Percentiles rank a stretch among this genome's conserved stretches.
Conservation (phyloP, 2,888 invertebrate species). For the Caenorhabditis parvicauda region DNA sequence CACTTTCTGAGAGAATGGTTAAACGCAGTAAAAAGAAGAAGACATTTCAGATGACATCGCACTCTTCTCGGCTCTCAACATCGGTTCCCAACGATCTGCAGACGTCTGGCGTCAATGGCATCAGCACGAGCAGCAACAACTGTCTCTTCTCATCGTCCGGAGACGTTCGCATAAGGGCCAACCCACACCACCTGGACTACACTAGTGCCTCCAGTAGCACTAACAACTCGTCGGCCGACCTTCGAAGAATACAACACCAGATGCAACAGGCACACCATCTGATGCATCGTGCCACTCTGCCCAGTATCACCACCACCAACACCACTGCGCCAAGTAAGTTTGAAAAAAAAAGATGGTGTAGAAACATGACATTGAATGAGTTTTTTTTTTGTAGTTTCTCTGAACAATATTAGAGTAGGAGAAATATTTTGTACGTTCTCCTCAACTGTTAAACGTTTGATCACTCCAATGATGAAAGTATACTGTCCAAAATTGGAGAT, state of each 20-base stretch:
- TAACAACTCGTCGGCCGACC: conserved; percentile 12
- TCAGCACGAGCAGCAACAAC: conserved; percentile 15
- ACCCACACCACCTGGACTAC: conserved; percentile 20
- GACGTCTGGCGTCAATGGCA: no score
- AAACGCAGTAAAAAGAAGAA: no score
- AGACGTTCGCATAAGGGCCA: conserved; percentile 11
- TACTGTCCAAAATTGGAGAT: no score
- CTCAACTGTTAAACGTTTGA: no score
- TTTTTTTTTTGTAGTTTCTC: no score
- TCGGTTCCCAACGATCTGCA: conserved; percentile 28
- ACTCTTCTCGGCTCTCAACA: conserved; percentile 19
- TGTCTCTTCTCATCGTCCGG: conserved; percentile 12
- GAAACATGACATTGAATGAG: no score
- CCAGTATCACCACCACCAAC: conserved; percentile 29
- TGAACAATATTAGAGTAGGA: no score
- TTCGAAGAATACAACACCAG: not conserved
- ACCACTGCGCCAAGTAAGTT: conserved; percentile 27
- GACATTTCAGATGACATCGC: conserved; percentile 23
- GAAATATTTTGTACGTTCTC: no score
- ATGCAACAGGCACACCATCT: conserved; percentile 9
- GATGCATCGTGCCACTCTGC: conserved; percentile 27
- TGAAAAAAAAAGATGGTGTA: not conserved
- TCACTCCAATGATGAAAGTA: no score
- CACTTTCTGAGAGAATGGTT: no score
- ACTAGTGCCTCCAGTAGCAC: conserved; percentile 26